Evolutionary conservation across 2,888 invertebrate species (phyloP).

Genomic region (Harpalus rubripes): DNA sequence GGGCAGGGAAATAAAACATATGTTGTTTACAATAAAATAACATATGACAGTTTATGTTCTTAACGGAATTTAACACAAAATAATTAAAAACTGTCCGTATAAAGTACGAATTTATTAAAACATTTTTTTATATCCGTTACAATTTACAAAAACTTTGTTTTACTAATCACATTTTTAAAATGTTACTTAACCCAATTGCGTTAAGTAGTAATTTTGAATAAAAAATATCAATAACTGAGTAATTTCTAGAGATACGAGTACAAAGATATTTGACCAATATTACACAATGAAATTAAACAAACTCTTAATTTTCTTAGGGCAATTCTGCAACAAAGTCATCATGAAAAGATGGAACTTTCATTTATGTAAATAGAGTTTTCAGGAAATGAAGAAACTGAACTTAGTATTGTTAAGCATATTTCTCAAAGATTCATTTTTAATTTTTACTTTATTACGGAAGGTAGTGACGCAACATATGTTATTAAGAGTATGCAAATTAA

Average conservation of each 20-base stretch:
- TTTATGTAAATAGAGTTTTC: conserved; percentile 13
- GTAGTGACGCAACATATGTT: conserved; percentile 15
- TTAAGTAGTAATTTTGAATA: too few species aligned
- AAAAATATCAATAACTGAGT: too few species aligned
- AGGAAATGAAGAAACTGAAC: conserved; percentile 13
- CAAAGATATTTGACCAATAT: too few species aligned
- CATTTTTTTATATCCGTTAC: too few species aligned
- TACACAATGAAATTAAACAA: not conserved
- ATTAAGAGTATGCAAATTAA: conserved; percentile 10
- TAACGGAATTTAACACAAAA: not conserved
- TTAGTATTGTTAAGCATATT: not conserved
- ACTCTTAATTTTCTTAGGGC: not conserved
- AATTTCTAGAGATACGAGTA: too few species aligned
- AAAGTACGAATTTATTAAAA: too few species aligned
- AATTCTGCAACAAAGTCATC: not conserved
- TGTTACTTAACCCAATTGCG: too few species aligned
- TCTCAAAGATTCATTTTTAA: conserved; percentile 24
- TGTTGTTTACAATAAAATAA: not conserved
- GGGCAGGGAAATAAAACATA: not conserved
- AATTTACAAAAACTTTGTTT: too few species aligned
- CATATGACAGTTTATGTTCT: not conserved
- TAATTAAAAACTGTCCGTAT: too few species aligned
- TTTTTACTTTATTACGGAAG: conserved; percentile 3
- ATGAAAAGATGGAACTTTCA: conserved; percentile 17
- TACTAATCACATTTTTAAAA: too few species aligned